Evolutionary conservation across 2,797 vertebrate genomes (phyloP), one percentile per base, ranked within the genome.

Genomic region (Apogon talboti): DNA sequence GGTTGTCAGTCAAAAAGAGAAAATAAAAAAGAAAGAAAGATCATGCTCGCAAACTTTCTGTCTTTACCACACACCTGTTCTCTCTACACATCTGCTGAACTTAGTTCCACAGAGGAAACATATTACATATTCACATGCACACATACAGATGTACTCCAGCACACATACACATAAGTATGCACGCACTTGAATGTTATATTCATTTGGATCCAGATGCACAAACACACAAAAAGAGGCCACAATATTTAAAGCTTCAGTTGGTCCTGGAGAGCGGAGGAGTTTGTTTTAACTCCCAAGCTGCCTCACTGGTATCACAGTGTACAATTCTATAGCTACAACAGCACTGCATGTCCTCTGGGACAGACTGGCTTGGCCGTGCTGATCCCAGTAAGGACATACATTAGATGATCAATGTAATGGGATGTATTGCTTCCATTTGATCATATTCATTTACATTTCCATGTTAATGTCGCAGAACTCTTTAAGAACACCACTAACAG

Each of bases 251-350:
- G 84, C 87, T 90, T 90, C 41, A 80, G 72, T 91, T 91, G 92
- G 91, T 91, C 90, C 90, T 87, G 81, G 83, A 86, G 82, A 82
- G 76, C 50, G 66, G 57, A 78, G 79, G 81, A 79, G 83, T 79
- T 69, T 30, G 49, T 76, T 71, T 74, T 60, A 75, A 77, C 85
- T 62, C 83, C 83, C 28, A 40, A 90, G 89, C 91, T 89, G 90
- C 90, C 90, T 90, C 81, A 79, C 84, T 79, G 78, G 81, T 83
- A 86, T 92, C 90, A 91, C 91, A 92, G 91, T 91, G 89, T 80
- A 84, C 84, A 82, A 76, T 83, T 86, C 81, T 83, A 73, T 87
- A 65, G 87, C 88, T 86, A 85, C 66, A 87, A 87, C 76, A 87
- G 71, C 81, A 64, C 74, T 19, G 28, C 40, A 55, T 62, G 81